phyloP scores from a whole-genome alignment of 2,797 vertebrate genomes.

The Melanotaenia boesemani region DNA sequence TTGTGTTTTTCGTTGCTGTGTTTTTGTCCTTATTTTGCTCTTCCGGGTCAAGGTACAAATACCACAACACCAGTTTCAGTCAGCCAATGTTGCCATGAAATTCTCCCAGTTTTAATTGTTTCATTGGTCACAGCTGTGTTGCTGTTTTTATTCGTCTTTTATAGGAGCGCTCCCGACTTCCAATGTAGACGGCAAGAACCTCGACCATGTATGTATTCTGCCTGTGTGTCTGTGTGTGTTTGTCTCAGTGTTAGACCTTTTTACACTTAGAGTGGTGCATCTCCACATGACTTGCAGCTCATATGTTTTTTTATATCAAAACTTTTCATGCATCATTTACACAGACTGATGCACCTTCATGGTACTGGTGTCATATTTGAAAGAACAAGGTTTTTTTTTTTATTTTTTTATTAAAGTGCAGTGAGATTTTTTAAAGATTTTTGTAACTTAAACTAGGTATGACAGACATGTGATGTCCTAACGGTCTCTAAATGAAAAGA shows the following conservation, averaged over 20 bases:
- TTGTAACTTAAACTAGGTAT: background rate
- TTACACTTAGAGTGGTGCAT: background rate
- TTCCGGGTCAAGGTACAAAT: background rate
- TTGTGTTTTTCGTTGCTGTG: background rate
- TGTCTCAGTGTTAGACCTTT: too few species aligned
- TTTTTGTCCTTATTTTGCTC: too few species aligned
- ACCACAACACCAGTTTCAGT: background rate
- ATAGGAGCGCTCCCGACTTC: slow-evolving; percentile 92
- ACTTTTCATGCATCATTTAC: too few species aligned
- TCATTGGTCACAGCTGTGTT: background rate
- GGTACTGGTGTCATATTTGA: background rate
- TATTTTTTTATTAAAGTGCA: background rate
- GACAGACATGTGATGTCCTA: background rate
- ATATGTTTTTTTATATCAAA: too few species aligned
- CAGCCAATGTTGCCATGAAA: background rate
- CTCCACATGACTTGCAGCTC: too few species aligned
- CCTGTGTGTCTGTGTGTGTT: background rate
- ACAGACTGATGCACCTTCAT: background rate
- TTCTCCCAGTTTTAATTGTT: background rate
- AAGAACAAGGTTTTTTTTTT: too few species aligned
- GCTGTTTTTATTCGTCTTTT: slow-evolving; percentile 4
- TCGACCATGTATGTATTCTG: slow-evolving; percentile 90
- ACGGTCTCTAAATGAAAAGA: background rate
- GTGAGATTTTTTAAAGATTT: background rate
- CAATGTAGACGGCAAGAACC: slow-evolving; percentile 88